These are phyloP conservation scores for Caenorhabditis sp. DNA, from an alignment of 2,888 invertebrate genomes.

Conservation along the genomic window DNA sequence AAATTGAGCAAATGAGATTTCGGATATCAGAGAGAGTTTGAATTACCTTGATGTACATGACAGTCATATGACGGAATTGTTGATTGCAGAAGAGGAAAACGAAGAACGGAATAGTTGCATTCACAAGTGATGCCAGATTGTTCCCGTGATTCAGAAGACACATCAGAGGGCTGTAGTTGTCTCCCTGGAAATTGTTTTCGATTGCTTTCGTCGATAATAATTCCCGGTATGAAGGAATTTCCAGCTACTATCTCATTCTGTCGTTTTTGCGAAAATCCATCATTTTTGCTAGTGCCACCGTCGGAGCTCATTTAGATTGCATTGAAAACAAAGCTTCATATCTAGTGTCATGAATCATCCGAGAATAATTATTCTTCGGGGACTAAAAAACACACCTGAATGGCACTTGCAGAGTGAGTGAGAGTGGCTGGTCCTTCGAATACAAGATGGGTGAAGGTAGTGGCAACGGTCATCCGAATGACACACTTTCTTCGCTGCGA, in stretches of 20 bases:
- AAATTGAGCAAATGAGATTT: not conserved
- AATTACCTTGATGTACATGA: slow-evolving; percentile 75
- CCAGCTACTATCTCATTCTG: slow-evolving; percentile 25
- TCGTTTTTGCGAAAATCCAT: slow-evolving; percentile 8
- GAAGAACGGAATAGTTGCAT: slow-evolving; percentile 82
- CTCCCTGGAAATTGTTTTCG: slow-evolving; percentile 51
- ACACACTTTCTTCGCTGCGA: slow-evolving; percentile 80
- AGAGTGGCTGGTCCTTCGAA: slow-evolving; percentile 80
- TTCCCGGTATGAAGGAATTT: too few species aligned
- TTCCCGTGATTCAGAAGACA: slow-evolving; percentile 79
- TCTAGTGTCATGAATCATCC: slow-evolving; percentile 36
- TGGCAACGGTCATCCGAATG: slow-evolving; percentile 81
- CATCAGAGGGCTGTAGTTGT: slow-evolving; percentile 64
- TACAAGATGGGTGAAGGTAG: slow-evolving; percentile 79
- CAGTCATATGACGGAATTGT: slow-evolving; percentile 80
- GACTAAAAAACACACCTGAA: slow-evolving; percentile 57
- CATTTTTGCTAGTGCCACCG: slow-evolving; percentile 12
- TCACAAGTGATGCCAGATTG: slow-evolving; percentile 79
- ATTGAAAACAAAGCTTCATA: slow-evolving; percentile 26
- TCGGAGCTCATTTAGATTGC: slow-evolving; percentile 31
- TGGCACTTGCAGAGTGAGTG: slow-evolving; percentile 71
- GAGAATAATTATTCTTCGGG: slow-evolving; percentile 16
- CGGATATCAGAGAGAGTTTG: not conserved
- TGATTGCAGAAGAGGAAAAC: slow-evolving; percentile 79
- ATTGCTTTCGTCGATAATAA: too few species aligned